A percentile compares a stretch with the other conserved stretches of the same genome.
These are phyloP conservation scores for Haemorhous mexicanus DNA, from an alignment of 2,113 vertebrate species.

Conservation along the genomic window DNA sequence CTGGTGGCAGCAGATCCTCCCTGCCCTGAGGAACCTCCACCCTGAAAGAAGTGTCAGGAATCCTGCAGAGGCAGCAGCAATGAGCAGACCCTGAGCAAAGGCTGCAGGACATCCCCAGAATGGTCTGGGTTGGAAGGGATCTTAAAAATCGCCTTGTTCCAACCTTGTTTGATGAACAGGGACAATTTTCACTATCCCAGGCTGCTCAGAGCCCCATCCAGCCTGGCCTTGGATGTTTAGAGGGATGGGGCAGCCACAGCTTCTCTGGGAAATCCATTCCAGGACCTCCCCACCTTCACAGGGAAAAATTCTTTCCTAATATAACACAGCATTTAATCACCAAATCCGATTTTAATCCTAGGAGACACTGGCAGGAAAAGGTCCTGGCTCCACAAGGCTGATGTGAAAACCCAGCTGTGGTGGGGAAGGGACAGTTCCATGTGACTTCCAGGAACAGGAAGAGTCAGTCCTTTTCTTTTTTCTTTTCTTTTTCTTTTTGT, in stretches of 20 bases:
- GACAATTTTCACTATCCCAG: not conserved
- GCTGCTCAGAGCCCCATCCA: not conserved
- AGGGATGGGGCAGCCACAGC: not conserved
- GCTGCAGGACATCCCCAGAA: not conserved
- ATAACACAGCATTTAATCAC: not conserved
- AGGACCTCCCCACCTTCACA: not conserved
- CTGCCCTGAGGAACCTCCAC: not conserved
- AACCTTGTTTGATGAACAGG: not conserved
- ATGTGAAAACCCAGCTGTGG: accelerated
- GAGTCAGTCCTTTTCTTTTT: not conserved
- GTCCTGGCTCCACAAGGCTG: not conserved
- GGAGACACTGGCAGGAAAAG: not conserved
- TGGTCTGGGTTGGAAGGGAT: not conserved
- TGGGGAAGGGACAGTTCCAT: not conserved
- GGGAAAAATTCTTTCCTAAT: not conserved
- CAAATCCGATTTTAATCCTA: accelerated
- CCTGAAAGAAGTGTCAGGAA: not conserved
- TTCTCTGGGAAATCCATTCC: not conserved
- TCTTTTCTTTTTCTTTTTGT: not conserved
- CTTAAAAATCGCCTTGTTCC: not conserved
- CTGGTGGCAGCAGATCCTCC: not conserved
- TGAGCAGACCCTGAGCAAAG: not conserved
- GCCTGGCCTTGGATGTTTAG: not conserved
- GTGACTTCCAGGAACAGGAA: not conserved
- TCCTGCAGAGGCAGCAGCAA: not conserved